Evolutionary conservation across 2,888 invertebrate species (phyloP), one percentile per base, ranked within the genome.

Genomic region (Epinotia nisella): DNA sequence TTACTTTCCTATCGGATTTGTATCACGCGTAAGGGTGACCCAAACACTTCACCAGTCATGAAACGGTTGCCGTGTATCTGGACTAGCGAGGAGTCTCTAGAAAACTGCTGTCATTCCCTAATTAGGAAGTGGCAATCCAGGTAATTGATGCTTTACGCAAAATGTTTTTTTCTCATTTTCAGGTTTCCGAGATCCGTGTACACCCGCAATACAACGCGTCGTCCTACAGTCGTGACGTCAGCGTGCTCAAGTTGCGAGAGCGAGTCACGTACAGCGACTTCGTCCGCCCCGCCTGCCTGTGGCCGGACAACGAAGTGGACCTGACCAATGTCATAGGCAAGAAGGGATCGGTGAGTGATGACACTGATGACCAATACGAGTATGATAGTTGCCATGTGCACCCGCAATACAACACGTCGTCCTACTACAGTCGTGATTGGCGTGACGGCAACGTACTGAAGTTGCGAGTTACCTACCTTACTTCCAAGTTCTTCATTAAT

Each of bases 201-300:
- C 95, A 95, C 76, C 94, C 95, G 0, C 87, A 94, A 9, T 35
- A 95, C 87, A 94, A 94, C 80, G 90, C 93, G 29, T 89, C 92
- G 0, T 91, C 91, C 0, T 94, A 93, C 81, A 94, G 93, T 75
- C 92, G 94, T 0, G 95, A 96, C 80, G 85, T 95, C 49, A 94
- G 95, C 1, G 87, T 96, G n/a, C 82, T 96, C 69, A 89, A 88
- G 49, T 85, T 95, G 49, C 86, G 91, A 0, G 93, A 94, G 59
- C 80, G 88, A 0, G 92, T 94, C 0, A 84, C 89, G 10, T 95
- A 94, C 82, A 92, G 93, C 0, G 92, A 93, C 74, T 94, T 90
- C 80, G 95, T 96, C 59, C 87, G 94, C 35, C 95, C 96, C 0
- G 94, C 95, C 11, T 96, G 96, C 78, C 87, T 95, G n/a, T 95